Conservation (phyloP, 37 sponge, comb jelly and placozoan genomes). For the Halisarca cf. caerulea region DNA sequence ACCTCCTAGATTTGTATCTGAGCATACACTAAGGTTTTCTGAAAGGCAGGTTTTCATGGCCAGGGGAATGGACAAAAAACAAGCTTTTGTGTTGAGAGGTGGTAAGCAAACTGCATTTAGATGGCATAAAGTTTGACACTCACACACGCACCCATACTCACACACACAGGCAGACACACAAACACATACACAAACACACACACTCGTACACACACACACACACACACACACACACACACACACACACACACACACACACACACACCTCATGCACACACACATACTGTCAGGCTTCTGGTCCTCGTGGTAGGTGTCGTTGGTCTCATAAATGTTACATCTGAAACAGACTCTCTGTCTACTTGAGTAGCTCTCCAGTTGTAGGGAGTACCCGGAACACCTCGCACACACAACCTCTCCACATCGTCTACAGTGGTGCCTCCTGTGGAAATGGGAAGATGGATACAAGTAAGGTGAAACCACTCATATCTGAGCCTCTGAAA, state of each 20-base stretch:
- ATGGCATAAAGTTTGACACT: no score
- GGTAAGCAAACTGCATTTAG: no score
- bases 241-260: neutral
- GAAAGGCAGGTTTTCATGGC: no score
- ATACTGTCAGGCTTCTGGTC: neutral
- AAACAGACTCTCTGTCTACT: conserved; percentile 51
- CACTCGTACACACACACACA: conserved; percentile 13
- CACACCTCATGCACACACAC: neutral
- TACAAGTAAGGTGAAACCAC: no score
- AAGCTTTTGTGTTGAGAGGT: no score
- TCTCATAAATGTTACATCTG: conserved; percentile 42
- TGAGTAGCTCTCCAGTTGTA: conserved; percentile 50
- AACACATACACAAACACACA: neutral
- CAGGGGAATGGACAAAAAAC: no score
- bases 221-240: neutral
- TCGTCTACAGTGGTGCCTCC: conserved; percentile 89
- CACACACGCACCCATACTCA: no score
- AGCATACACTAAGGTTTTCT: no score
- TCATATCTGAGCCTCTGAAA: no score
- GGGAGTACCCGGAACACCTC: conserved; percentile 72
- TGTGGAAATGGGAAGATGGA: no score
- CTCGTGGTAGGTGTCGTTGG: neutral
- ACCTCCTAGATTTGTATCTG: no score
- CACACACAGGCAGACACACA: no score
- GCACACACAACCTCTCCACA: conserved; percentile 93